Percentiles rank a stretch among this genome's conserved stretches.
Evolutionary conservation across 2,888 invertebrate species (phyloP).

Genomic region (Heliconius cydno): DNA sequence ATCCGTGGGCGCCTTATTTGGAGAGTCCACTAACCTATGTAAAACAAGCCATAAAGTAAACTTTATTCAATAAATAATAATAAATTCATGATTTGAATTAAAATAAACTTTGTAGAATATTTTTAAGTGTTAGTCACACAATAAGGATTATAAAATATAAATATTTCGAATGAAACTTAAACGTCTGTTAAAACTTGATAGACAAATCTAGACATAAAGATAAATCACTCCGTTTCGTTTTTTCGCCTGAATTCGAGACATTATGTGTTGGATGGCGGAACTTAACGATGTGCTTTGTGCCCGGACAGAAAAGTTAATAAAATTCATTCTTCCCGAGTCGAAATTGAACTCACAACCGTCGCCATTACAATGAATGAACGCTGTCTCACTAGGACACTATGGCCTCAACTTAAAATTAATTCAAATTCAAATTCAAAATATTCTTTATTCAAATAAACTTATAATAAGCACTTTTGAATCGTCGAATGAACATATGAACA

Average conservation of each 20-base stretch:
- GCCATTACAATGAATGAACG: too few relatives aligned
- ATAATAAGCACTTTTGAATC: too few relatives aligned
- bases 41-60: slow-evolving; percentile 30
- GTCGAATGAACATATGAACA: too few relatives aligned
- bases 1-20: slow-evolving; percentile 31
- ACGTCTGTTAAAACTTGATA: neutral
- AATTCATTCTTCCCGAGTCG: too few relatives aligned
- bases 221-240: neutral
- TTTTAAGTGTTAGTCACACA: neutral
- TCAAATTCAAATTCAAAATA: too few relatives aligned
- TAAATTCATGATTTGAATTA: slow-evolving; percentile 36
- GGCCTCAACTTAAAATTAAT: too few relatives aligned
- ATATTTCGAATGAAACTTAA: neutral
- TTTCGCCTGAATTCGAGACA: too few relatives aligned
- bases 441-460: too few relatives aligned
- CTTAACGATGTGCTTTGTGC: too few relatives aligned
- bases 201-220: neutral
- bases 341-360: too few relatives aligned
- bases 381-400: too few relatives aligned
- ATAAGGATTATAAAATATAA: neutral
- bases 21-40: slow-evolving; percentile 38
- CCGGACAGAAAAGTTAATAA: too few relatives aligned
- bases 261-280: neutral
- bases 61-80: slow-evolving; percentile 13
- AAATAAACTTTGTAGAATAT: slow-evolving; percentile 18